Evolutionary conservation across 2,888 invertebrate genomes (phyloP).

Genomic region (Trachelus tabidus): DNA sequence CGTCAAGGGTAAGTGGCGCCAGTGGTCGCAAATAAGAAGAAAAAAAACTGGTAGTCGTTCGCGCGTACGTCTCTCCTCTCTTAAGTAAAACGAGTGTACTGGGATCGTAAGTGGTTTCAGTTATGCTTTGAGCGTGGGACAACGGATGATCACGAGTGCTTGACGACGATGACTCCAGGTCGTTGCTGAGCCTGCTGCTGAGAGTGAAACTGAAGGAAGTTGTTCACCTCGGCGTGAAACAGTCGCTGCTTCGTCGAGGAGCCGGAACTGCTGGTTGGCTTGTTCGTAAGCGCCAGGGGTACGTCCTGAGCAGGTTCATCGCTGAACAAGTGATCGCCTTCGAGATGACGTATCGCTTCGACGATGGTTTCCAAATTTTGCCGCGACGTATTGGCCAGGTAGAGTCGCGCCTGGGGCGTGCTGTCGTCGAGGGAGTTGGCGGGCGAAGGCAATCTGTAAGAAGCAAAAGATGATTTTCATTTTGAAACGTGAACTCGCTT

Average conservation of each 20-base stretch:
- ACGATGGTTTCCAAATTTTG: slow-evolving; percentile 98
- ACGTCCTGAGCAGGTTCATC: slow-evolving; percentile 72
- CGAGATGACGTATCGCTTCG: slow-evolving; percentile 97
- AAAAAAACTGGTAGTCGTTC: not conserved
- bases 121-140: slow-evolving; percentile 43
- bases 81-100: slow-evolving; percentile 23
- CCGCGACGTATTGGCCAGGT: slow-evolving; percentile 81
- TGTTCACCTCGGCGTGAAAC: slow-evolving; percentile 72
- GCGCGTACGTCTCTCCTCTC: slow-evolving; percentile 3
- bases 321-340: slow-evolving; percentile 93
- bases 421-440: slow-evolving; percentile 66
- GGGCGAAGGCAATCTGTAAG: slow-evolving; percentile 73
- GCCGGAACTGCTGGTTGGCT: slow-evolving; percentile 49
- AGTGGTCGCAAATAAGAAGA: not conserved
- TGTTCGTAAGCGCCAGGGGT: slow-evolving; percentile 61
- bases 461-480: not conserved
- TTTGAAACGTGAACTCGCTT: not conserved
- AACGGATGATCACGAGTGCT: slow-evolving; percentile 74
- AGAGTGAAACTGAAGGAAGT: slow-evolving; percentile 73
- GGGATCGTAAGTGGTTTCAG: slow-evolving; percentile 29
- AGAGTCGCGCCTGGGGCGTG: slow-evolving; percentile 68
- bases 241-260: slow-evolving; percentile 59
- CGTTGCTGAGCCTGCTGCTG: slow-evolving; percentile 69
- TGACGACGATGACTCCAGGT: slow-evolving; percentile 91
- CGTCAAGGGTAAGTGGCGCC: not conserved